Percentiles rank a stretch among this genome's conserved stretches.
These are phyloP conservation scores for Drosophila helvetica DNA, from an alignment of 2,888 invertebrate species.

Conservation along the genomic window DNA sequence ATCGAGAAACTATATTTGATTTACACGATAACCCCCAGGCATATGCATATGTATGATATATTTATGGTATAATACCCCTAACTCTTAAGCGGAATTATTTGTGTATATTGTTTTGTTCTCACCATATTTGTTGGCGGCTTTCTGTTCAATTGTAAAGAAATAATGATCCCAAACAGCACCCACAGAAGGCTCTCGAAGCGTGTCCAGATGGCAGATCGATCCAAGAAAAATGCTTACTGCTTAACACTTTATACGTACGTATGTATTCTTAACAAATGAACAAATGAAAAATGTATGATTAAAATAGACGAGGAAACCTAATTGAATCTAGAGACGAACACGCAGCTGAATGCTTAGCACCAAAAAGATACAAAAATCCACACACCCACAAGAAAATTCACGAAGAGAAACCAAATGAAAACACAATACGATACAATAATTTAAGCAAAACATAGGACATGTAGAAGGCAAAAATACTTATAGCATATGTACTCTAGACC, in stretches of 20 bases:
- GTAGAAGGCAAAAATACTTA: conserved; percentile 33
- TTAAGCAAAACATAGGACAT: conserved; percentile 36
- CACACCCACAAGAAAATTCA: conserved; percentile 50
- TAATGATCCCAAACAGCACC: conserved; percentile 14
- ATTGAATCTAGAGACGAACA: conserved; percentile 58
- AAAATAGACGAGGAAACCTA: conserved; percentile 32
- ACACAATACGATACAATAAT: conserved; percentile 48
- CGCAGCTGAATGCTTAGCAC: conserved; percentile 79
- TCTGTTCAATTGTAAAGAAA: conserved; percentile 27
- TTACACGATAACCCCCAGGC: conserved; percentile 12
- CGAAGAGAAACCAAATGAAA: conserved; percentile 43
- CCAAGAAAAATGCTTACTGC: conserved; percentile 35
- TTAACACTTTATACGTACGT: conserved; percentile 49
- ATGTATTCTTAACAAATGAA: conserved; percentile 37
- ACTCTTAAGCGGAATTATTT: conserved; percentile 20
- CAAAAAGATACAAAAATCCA: conserved; percentile 75
- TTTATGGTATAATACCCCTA: conserved; percentile 24
- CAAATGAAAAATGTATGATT: conserved; percentile 19
- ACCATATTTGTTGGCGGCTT: conserved; percentile 7
- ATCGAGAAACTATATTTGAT: conserved; percentile 5
- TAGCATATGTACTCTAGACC: conserved; percentile 7
- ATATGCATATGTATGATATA: conserved; percentile 39
- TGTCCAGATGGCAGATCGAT: conserved; percentile 13
- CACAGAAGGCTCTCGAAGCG: conserved; percentile 19
- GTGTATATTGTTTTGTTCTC: conserved; percentile 18